Evolutionary conservation across 2,888 invertebrate genomes (phyloP), one percentile per base, ranked within the genome.

Genomic region (Zygaena filipendulae): DNA sequence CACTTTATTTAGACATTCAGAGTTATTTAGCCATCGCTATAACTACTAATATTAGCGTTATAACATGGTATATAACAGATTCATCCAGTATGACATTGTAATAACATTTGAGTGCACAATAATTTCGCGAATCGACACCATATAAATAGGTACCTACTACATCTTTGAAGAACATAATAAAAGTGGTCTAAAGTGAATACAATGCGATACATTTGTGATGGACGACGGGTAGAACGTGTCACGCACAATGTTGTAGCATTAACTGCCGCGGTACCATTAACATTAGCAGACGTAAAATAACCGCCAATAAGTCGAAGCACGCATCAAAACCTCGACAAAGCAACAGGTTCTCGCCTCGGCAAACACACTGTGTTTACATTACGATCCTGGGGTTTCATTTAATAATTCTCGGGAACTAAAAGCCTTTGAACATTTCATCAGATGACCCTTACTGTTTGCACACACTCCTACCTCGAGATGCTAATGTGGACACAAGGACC

Each of bases 351-450:
- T 68, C 51, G 62, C 50, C 63, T 72, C 60, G 48, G 52, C 75
- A 75, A 79, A 77, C 69, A 79, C 47, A 40, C 53, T 40, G 47
- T 79, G 77, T 79, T 77, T 79, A 64, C 72, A 77, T 72, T 75
- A 74, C 68, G 67, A 75, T 77, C 79, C 79, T 77, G 77, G 68
- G 64, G 64, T 68, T 72, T 74, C 75, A 75, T 77, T 79, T 74
- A 79, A 79, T 79, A 77, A 77, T 79, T 75, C 77, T 77, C 77
- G 75, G 79, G 79, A 79, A 77, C 77, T 79, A 79, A 79, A 79
- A 79, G 79, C 72, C 77, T 79, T 79, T 75, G 77, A 77, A 79
- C 77, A 79, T 79, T 75, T 77, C 77, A 79, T 79, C 75, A 74
- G 77, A 74, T 79, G 79, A 77, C 77, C 77, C 77, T 71, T 63